Evolutionary conservation across 2,113 vertebrate genomes (phyloP).

Genomic region (Takifugu flavidus): DNA sequence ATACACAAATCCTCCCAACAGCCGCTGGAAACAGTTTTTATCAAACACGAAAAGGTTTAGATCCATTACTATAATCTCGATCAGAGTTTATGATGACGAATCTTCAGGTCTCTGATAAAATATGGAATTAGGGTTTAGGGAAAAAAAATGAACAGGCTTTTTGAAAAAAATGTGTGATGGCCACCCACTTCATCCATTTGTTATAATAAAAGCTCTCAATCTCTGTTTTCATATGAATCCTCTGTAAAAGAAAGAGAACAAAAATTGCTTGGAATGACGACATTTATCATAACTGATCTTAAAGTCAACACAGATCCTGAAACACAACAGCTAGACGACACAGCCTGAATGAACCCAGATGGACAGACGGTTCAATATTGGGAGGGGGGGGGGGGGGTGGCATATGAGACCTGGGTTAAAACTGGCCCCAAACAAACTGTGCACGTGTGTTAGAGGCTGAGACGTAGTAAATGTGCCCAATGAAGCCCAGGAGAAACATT

Average conservation of each 20-base stretch:
- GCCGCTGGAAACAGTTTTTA: constrained; percentile 69
- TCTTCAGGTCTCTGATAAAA: constrained; percentile 48
- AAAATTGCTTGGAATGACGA: constrained; percentile 76
- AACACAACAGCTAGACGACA: constrained; percentile 49
- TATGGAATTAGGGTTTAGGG: constrained; percentile 1
- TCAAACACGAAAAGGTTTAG: constrained; percentile 61
- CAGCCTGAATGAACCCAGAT: constrained; percentile 33
- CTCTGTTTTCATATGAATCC: constrained; percentile 77
- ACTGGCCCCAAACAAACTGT: constrained; percentile 22
- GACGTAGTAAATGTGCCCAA: neutral
- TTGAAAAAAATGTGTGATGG: constrained; percentile 52
- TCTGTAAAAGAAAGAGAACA: constrained; percentile 80
- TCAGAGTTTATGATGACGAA: constrained; percentile 54
- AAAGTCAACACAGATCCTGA: constrained; percentile 56
- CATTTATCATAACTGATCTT: constrained; percentile 45
- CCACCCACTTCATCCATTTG: constrained; percentile 77
- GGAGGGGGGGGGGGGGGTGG: neutral
- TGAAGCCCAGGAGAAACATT: too few species aligned
- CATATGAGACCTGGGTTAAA: constrained; percentile 11
- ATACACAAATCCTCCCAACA: constrained; percentile 67
- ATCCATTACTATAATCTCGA: constrained; percentile 72
- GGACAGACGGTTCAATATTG: constrained; percentile 32
- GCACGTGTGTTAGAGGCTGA: neutral
- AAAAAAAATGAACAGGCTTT: constrained; percentile 44
- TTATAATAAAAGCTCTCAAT: constrained; percentile 75